Base-by-base conservation (phyloP, 1,140 invertebrate genomes). In the Ganaspis sp. region DNA sequence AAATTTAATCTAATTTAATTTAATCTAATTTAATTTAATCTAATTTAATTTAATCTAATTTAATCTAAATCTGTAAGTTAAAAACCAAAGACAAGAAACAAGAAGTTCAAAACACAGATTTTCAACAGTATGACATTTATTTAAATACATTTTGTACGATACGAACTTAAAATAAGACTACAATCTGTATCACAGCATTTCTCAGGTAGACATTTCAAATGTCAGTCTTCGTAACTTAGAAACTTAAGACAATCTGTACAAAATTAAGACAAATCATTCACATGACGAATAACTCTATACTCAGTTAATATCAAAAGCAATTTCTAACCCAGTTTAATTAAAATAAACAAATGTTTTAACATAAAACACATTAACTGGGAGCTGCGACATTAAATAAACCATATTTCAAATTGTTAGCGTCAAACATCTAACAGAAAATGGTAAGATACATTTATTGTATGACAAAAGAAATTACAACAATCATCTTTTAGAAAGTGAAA, bases 131-230 rank as follows among this genome's bases (percentile, higher is more conserved):
- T 72, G 77, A 80, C 23, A 74, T 84, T 83, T 81, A 79, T 83
- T 84, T 83, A 84, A 75, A 83, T 83, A 85, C 78, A 84, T 34
- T 81, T 81, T 79, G 76, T 80, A 86, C 79, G 78, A 85, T 84
- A 85, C 77, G 76, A 80, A 72, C 42, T 42, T 74, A 78, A 83
- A 85, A 76, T 81, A 80, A 83, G 86, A 89, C 87, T 89, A 88
- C 81, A 87, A 83, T 88, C 78, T 70, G 82, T 87, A 89, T 89
- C 88, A 89, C 88, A 89, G 88, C 83, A 83, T 86, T 87, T 82
- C 75, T 86, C 86, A 88, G 87, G 88, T 89, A 89, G 87, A 88
- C 85, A 88, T 87, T 85, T 69, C 29, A 34, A 82, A 87, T 88
- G 86, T 87, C 87, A 87, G 83, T 89, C 87, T 87, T 81, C 77